Evolutionary conservation across 2,888 invertebrate species (phyloP), one percentile per base, ranked within the genome.

Genomic region (Synanthedon myopaeformis): DNA sequence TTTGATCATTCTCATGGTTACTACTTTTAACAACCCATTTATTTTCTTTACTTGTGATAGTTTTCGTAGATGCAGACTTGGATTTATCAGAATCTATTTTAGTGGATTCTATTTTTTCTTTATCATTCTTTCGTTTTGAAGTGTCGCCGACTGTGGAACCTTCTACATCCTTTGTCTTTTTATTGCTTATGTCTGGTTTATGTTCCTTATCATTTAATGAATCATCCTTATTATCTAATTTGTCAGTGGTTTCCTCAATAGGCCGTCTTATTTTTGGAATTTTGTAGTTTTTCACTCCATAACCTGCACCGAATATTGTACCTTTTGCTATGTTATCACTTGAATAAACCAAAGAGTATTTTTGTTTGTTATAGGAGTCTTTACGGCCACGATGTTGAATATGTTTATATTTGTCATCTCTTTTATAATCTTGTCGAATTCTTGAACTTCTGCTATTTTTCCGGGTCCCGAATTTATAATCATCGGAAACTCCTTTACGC

Each of bases 241-340:
- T 45, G 13, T 45, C 45, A 45, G 14, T n/a, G 6, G 13, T 45
- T 13, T 45, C 12, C 53, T 70, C 69, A 49, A 57, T 63, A 4
- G 64, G 57, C 28, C 81, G 74, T 72, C 85, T 87, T 49, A 87
- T 81, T 73, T 89, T 88, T 0, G 88, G 86, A 59, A 88, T 87
- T 67, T 82, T 88, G 58, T 85, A 88, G 64, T 87, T 88, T 69
- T 79, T 84, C 0, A 87, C 85, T 42, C 82, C 83, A 64, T 74
- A 80, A 2, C 82, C 79, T 19, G 79, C 69, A 49, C 78, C 72
- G 57, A 85, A 70, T 57, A 81, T 76, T 41, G 74, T 74, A 17
- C 81, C 85, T 57, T 74, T 82, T 4, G 80, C 78, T 56, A 85
- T 82, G 57, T 81, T 85, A 53, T 83, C 84, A 65, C 68, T 80